Evolutionary conservation across 2,797 vertebrate genomes (phyloP).

Genomic region (Helicolenus hilgendorfi): DNA sequence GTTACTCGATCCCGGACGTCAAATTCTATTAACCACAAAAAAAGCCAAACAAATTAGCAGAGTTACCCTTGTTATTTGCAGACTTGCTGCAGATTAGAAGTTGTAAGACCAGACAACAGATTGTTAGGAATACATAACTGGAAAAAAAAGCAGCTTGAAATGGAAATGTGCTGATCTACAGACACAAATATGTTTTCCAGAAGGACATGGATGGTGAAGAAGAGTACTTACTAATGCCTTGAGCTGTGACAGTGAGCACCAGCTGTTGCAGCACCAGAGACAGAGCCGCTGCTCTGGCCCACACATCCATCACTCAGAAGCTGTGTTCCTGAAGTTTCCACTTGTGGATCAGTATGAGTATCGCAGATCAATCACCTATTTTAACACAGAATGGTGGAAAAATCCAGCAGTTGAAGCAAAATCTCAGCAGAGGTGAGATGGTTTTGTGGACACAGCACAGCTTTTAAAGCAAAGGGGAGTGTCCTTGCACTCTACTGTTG

Average conservation of each 20-base stretch:
- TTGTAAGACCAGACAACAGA: not conserved
- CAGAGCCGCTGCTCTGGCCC: slow-evolving; percentile 80
- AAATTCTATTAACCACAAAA: slow-evolving; percentile 14
- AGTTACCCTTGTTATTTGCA: not conserved
- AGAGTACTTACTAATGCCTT: slow-evolving; percentile 93
- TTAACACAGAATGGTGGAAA: slow-evolving; percentile 17
- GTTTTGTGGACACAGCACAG: slow-evolving; percentile 62
- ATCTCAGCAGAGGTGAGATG: slow-evolving; percentile 76
- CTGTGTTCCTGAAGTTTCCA: slow-evolving; percentile 13
- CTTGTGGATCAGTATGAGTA: slow-evolving; percentile 12
- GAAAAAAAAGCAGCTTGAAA: not conserved
- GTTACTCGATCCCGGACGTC: not conserved
- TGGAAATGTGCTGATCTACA: not conserved
- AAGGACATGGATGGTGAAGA: not conserved
- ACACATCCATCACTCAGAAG: slow-evolving; percentile 74
- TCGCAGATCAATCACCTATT: not conserved
- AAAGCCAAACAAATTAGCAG: not conserved
- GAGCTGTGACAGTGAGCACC: slow-evolving; percentile 82
- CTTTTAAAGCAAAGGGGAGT: slow-evolving; percentile 85
- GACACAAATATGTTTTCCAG: not conserved
- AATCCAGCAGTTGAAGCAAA: slow-evolving; percentile 54
- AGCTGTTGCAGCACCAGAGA: slow-evolving; percentile 89
- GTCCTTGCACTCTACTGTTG: slow-evolving; percentile 52
- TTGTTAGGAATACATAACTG: not conserved
- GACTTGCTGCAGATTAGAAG: not conserved